These are phyloP conservation scores for Chaenogobius annularis DNA, from an alignment of 2,113 vertebrate genomes.

Conservation along the genomic window DNA sequence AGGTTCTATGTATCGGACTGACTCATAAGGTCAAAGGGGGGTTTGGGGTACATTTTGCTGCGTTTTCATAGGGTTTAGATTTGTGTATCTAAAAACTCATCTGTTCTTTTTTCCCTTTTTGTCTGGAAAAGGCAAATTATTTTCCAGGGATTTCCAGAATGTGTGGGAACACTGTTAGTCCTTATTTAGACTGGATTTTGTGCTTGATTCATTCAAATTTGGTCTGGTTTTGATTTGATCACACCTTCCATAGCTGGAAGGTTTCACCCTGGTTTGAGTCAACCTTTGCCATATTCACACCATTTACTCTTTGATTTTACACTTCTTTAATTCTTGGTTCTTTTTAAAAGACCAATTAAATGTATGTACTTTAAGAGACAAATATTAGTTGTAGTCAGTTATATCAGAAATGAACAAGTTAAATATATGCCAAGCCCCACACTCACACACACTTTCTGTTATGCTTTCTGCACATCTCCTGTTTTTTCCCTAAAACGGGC, in stretches of 20 bases:
- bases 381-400: constrained; percentile 8
- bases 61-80: too few species aligned
- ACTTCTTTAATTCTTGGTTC: neutral
- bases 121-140: too few species aligned
- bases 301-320: neutral
- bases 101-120: too few species aligned
- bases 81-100: too few species aligned
- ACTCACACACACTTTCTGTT: constrained; percentile 69
- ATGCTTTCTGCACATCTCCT: constrained; percentile 65
- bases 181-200: too few species aligned
- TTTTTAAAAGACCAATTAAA: neutral
- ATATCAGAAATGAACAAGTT: constrained; percentile 49
- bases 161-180: too few species aligned
- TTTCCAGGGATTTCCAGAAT: too few species aligned
- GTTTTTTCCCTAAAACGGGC: constrained; percentile 71
- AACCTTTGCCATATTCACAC: neutral
- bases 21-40: too few species aligned
- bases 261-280: neutral
- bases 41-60: too few species aligned
- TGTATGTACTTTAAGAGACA: neutral
- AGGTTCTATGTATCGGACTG: too few species aligned
- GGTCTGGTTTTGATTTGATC: neutral
- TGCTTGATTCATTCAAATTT: too few species aligned
- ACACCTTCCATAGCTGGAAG: neutral
- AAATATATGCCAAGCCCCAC: constrained; percentile 51